These are phyloP conservation scores for Lysiphlebus fabarum DNA, from an alignment of 1,140 invertebrate genomes.

Conservation along the genomic window DNA sequence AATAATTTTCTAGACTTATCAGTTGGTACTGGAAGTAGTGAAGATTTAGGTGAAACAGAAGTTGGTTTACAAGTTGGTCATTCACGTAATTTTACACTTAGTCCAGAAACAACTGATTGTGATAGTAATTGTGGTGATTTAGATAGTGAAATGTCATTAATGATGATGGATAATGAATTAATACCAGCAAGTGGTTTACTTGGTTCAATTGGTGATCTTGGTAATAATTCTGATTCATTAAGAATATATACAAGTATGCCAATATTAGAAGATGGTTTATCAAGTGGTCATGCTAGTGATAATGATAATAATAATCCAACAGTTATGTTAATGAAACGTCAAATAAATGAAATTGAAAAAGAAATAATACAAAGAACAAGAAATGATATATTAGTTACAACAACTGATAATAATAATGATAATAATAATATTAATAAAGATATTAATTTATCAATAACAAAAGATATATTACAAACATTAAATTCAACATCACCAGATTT, in stretches of 20 bases:
- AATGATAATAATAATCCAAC: conserved; percentile 81
- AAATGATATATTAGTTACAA: conserved; percentile 37
- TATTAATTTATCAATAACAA: conserved; percentile 45
- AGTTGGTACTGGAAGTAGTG: conserved; percentile 66
- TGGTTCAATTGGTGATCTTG: conserved; percentile 57
- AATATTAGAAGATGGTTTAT: conserved; percentile 89
- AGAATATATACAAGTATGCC: conserved; percentile 77
- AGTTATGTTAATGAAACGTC: conserved; percentile 69
- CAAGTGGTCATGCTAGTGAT: conserved; percentile 88
- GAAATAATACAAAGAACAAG: conserved; percentile 66
- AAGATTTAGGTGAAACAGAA: conserved; percentile 67
- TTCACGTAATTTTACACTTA: conserved; percentile 80
- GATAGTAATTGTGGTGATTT: conserved; percentile 83
- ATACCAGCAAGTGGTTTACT: conserved; percentile 48
- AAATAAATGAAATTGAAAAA: conserved; percentile 71
- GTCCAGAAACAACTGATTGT: conserved; percentile 93
- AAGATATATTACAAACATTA: conserved; percentile 47
- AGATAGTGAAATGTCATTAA: conserved; percentile 75
- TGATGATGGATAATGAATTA: conserved; percentile 69
- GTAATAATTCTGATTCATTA: conserved; percentile 58
- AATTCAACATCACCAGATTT: conserved; percentile 52
- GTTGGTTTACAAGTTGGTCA: conserved; percentile 64
- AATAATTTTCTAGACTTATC: conserved; percentile 65
- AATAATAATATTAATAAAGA: conserved; percentile 41
- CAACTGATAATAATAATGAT: conserved; percentile 9